Evolutionary conservation across 2,888 invertebrate genomes (phyloP), one percentile per base, ranked within the genome.

Genomic region (Diarsia rubi): DNA sequence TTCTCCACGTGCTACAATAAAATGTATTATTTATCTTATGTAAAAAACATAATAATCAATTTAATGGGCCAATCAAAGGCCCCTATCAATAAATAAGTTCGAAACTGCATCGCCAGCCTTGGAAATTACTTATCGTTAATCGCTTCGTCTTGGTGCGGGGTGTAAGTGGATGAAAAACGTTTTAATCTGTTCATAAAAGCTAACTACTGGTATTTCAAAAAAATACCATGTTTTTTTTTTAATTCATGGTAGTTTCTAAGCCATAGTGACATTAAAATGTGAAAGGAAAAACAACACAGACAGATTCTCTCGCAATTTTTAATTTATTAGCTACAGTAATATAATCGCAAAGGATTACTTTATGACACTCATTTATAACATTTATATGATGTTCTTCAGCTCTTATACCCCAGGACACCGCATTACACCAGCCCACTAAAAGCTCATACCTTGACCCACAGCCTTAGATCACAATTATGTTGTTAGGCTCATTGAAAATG

Each of bases 21-120:
- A 84, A 73, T 76, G n/a, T 49, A 70, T 64, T 84, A 82, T 82
- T 84, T 82, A 82, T 78, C 44, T 74, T 75, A 63, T 69, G 62
- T 73, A 44, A 67, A 67, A 84, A 82, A 71, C 69, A 62, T 47
- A 71, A 75, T 79, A 59, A 76, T 81, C 81, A 82, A 85, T 84
- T 80, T 88, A 90, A 90, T 90, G 86, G 86, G 74, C 78, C 84
- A 78, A 84, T 87, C 83, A 84, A 82, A 88, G 89, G 88, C 85
- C 90, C 87, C 88, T 88, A 90, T 89, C 87, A 91, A 91, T 92
- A 91, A 90, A 90, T 90, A 90, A 90, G 81, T 65, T 75, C 44
- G 57, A 78, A 84, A 86, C 82, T 85, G 87, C 84, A 82, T 85
- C 83, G 86, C 78, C 79, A 87, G 83, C 73, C 71, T 70, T 83